Conservation (phyloP, 2,888 invertebrate species). For the Eilema caniola region DNA sequence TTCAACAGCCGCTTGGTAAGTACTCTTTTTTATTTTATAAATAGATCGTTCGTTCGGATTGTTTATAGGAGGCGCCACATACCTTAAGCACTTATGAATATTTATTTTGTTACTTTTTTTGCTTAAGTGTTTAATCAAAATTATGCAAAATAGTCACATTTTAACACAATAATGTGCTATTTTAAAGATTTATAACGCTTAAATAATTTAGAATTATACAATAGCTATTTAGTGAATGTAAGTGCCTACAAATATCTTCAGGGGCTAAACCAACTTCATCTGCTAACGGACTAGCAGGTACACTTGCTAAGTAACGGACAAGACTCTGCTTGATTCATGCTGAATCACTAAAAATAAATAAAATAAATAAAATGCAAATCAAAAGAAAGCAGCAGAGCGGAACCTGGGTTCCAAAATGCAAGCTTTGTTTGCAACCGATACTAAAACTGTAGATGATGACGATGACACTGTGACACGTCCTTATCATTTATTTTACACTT, state of each 20-base stretch:
- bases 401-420: no score
- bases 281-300: no score
- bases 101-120: background rate
- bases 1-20: constrained; percentile 37
- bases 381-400: background rate
- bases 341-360: no score
- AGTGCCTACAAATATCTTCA: background rate
- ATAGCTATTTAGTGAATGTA: background rate
- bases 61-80: background rate
- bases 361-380: background rate
- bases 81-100: background rate
- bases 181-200: background rate
- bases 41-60: background rate
- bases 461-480: background rate
- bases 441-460: background rate
- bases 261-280: no score
- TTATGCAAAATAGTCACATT: background rate
- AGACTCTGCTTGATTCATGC: no score
- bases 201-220: background rate
- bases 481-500: background rate
- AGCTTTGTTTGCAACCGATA: background rate
- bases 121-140: background rate
- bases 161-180: background rate
- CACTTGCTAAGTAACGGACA: no score
- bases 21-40: constrained; percentile 14